These are phyloP conservation scores for Tineola bisselliella DNA, from an alignment of 2,888 invertebrate species.

Conservation along the genomic window DNA sequence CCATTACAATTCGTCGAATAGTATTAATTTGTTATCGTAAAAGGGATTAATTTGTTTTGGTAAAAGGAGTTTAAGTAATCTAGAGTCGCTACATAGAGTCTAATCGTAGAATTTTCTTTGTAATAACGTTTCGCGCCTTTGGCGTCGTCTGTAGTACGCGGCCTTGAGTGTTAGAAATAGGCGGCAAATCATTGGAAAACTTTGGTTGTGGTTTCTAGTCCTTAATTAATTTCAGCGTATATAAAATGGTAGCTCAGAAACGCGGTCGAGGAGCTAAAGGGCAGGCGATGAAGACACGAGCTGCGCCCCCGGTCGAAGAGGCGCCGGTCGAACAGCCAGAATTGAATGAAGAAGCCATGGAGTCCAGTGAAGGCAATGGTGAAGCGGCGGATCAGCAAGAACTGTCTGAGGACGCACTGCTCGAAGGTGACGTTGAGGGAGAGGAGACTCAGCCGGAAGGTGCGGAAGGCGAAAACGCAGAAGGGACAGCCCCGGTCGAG, in stretches of 20 bases:
- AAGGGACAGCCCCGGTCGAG: conserved; percentile 25
- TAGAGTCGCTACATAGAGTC: too few species aligned
- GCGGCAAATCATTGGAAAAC: conserved; percentile 35
- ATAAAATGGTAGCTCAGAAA: conserved; percentile 52
- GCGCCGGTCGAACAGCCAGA: conserved; percentile 25
- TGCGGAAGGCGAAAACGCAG: conserved; percentile 27
- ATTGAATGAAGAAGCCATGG: conserved; percentile 23
- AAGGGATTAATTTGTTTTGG: not conserved
- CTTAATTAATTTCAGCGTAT: not conserved
- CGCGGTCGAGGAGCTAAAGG: conserved; percentile 56
- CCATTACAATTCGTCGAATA: not conserved
- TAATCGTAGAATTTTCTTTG: not conserved
- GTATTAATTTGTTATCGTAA: not conserved
- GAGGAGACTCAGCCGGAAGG: conserved; percentile 27
- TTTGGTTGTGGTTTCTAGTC: conserved; percentile 9
- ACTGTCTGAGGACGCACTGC: conserved; percentile 22
- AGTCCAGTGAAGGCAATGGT: conserved; percentile 42
- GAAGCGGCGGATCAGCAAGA: conserved; percentile 32
- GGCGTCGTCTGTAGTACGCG: conserved; percentile 25
- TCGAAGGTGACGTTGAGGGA: conserved; percentile 22
- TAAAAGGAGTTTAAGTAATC: too few species aligned
- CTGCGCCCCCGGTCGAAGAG: conserved; percentile 16
- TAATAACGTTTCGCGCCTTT: conserved; percentile 26
- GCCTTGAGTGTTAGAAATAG: conserved; percentile 45
- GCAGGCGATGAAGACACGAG: conserved; percentile 46